Evolutionary conservation across 30 jellyfish, hydroid and myxozoan genomes (phyloP).

Genomic region (Nemopilema nomurai): DNA sequence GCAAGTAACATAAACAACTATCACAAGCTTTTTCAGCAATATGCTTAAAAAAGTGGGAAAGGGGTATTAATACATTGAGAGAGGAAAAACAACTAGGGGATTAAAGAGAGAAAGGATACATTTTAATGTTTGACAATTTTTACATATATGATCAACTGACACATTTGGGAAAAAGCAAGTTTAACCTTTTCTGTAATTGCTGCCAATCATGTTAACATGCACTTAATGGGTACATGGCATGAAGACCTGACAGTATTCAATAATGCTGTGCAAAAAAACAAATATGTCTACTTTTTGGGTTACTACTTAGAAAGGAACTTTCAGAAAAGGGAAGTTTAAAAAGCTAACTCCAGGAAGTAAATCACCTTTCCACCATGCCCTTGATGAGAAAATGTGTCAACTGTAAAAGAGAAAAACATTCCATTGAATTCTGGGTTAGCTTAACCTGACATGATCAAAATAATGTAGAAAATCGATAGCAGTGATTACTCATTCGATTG

Average conservation of each 20-base stretch:
- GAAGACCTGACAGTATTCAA: too few species aligned
- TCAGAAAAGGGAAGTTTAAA: not conserved
- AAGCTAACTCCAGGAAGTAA: not conserved
- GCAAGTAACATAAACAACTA: not conserved
- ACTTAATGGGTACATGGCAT: too few species aligned
- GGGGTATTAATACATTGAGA: too few species aligned
- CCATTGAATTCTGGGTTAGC: not conserved
- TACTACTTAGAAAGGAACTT: not conserved
- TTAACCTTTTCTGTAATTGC: too few species aligned
- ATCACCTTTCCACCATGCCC: constrained; percentile 77
- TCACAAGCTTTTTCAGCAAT: not conserved
- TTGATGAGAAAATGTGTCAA: constrained; percentile 76
- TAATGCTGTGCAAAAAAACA: too few species aligned
- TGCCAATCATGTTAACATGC: too few species aligned
- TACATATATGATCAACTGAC: too few species aligned
- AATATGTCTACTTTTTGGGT: not conserved
- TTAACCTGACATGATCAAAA: not conserved
- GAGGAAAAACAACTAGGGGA: too few species aligned
- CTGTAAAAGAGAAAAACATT: constrained; percentile 26
- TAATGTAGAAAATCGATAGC: not conserved
- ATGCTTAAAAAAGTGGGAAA: not conserved
- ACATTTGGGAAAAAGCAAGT: too few species aligned
- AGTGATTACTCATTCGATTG: not conserved
- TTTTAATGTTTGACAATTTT: too few species aligned
- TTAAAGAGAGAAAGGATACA: too few species aligned